Evolutionary conservation across 2,888 invertebrate species (phyloP), one percentile per base, ranked within the genome.

Genomic region (Zygothrica quintamaculata): DNA sequence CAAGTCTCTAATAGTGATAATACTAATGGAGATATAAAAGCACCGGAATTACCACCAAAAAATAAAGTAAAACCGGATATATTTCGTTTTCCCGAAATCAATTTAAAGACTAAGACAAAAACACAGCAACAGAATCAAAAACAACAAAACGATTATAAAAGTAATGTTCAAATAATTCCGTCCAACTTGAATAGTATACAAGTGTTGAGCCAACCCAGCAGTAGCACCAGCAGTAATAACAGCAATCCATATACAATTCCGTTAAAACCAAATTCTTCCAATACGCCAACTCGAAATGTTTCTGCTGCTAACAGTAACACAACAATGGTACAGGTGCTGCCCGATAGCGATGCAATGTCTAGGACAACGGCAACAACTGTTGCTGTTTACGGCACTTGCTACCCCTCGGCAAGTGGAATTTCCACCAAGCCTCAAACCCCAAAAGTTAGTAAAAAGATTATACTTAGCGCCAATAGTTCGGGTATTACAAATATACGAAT

Each of bases 1-100:
- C 92, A 93, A 91, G 93, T 93, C 0, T 93, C 93, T 0, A 93
- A 93, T 59, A 69, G 66, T 15, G 43, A 62, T 15, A 69, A 48
- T 43, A 60, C 40, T n/a, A 76, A 65, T 48, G 56, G 40, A 22
- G 68, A 70, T 25, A 57, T 64, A 36, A 73, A 79, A 60, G 82
- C 87, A 42, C 82, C 88, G 16, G 87, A 85, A 60, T 60, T 88
- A 65, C 87, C 89, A 57, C 77, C 84, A 43, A 87, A 82, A 37
- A 72, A 46, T 13, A 87, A 71, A 22, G 80, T 74, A 29, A 57
- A 75, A 52, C 87, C 87, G 4, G 90, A 91, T 44, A 79, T 90
- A 33, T 90, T 90, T 64, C 89, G 88, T 59, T 90, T 90, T 77
- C 90, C 90, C 15, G 90, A 90, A 40, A 73, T 72, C 2, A 68